Base-by-base conservation (phyloP, 2,797 vertebrate species). In the Margarornis squamiger region DNA sequence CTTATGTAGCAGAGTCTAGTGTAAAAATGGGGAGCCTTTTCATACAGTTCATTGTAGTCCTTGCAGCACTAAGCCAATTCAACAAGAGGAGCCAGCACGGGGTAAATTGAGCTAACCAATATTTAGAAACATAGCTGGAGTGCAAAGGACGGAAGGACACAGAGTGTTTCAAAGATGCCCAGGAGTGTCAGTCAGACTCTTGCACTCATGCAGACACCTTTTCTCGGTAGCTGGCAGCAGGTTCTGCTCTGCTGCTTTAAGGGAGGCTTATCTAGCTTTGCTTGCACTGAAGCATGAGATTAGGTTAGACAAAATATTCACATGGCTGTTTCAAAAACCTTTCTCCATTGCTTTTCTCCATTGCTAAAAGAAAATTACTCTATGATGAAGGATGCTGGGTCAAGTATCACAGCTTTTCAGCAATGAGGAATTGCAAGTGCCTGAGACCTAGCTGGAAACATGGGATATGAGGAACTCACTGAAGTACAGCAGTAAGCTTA, bases 291-390 rank as follows among this genome's bases (percentile, higher is more conserved):
- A 92, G 57, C 23, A 0, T 86, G 79, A 92, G 75, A 88, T 91
- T 72, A 82, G 51, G 81, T 70, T 83, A 73, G 80, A 82, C 55
- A 88, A 94, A 89, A 88, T 80, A 90, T 68, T 89, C 68, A 83
- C 24, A 11, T 3, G 36, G 23, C 49, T 89, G 13, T 85, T 91
- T 92, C 86, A 57, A 73, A 91, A 54, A 67, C 9, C 38, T 65
- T 84, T 76, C 74, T 81, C 27, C 55, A 7, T 18, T 74, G 48
- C 38, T 86, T 89, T 63, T 54, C 66, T 65, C 45, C 49, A 9
- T 23, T 77, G 30, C 27, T 90, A 49, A 92, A 74, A 52, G 52
- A 73, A 23, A 63, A 32, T 36, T 23, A 49, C 20, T 82, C 32
- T 46, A 4, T 18, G 30, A 89, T 57, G 45, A 55, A 71, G 43